Evolutionary conservation across 2,888 invertebrate species (phyloP), one percentile per base, ranked within the genome.

Genomic region (Euzetes globulus): DNA sequence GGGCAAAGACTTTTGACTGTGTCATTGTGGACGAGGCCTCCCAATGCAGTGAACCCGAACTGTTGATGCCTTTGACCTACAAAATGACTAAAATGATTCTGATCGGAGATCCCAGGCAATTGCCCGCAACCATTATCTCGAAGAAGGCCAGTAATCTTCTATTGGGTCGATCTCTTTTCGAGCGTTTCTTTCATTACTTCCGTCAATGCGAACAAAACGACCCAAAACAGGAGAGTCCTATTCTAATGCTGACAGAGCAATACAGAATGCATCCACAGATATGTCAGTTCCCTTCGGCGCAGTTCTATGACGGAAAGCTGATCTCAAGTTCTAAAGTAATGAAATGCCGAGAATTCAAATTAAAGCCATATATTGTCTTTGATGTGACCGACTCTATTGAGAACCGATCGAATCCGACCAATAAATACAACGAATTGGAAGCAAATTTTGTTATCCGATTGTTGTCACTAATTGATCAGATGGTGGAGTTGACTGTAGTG

Each of bases 11-110:
- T 11, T 77, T 77, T 19, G 75, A 78, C 58, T 85, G 88, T 75
- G 92, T 92, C 79, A 89, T 92, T 73, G 87, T 93, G 72, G 92
- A 92, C 83, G 92, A 94, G 84, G 93, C 94, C 25, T 91, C 92
- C 0, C 92, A 93, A 81, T 90, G 91, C 78, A 88, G 87, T 50
- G 95, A 95, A 82, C 88, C 91, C 0, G 92, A 92, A 83, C 87
- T 89, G 1, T 83, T 94, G 77, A 87, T 92, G 77, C 94, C 94
- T 0, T 85, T 94, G 63, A 87, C 88, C 80, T 87, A 91, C 77
- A 60, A 45, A 5, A 87, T 91, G 5, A 87, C 87, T 65, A 89
- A 88, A 72, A 83, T 94, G 70, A 87, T 94, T 52, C 85, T 95
- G 77, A 90, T 94, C 41, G 94, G 94, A 0, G 94, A 95, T 84